Evolutionary conservation across 2,888 invertebrate species (phyloP).

Genomic region (Idaea aversata): DNA sequence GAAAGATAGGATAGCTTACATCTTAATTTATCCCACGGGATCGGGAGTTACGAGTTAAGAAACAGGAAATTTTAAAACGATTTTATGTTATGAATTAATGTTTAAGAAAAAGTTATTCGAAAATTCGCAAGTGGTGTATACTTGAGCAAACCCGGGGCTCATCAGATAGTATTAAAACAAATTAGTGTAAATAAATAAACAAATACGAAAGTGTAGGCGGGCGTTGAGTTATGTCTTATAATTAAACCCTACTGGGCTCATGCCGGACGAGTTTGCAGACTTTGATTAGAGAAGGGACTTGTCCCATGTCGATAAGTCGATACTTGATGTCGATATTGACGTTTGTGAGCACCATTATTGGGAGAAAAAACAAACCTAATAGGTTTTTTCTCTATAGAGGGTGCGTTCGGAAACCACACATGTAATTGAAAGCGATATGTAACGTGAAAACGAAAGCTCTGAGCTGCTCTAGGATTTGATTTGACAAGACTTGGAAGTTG

Average conservation of each 20-base stretch:
- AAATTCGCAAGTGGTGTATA: conserved; percentile 4
- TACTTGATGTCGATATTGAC: not conserved
- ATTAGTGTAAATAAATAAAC: conserved; percentile 62
- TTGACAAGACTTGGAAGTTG: too few species aligned
- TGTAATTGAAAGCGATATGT: too few species aligned
- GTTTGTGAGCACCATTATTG: not conserved
- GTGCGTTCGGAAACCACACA: too few species aligned
- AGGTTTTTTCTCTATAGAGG: too few species aligned
- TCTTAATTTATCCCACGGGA: too few species aligned
- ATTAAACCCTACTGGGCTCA: conserved; percentile 59
- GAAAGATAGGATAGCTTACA: too few species aligned
- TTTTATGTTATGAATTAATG: too few species aligned
- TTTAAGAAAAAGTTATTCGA: not conserved
- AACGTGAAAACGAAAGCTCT: too few species aligned
- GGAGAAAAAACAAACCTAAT: too few species aligned
- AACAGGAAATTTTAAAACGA: not conserved
- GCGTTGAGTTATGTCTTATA: conserved; percentile 66
- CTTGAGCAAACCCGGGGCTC: conserved; percentile 22
- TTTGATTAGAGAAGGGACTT: conserved; percentile 15
- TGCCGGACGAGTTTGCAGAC: conserved; percentile 38
- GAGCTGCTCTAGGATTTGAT: too few species aligned
- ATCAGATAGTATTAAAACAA: conserved; percentile 69
- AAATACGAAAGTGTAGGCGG: conserved; percentile 40
- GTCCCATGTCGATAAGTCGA: conserved; percentile 21
- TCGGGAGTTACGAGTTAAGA: too few species aligned